Evolutionary conservation across 1,140 invertebrate species (phyloP), one percentile per base, ranked within the genome.

Genomic region (Drosophila varians): DNA sequence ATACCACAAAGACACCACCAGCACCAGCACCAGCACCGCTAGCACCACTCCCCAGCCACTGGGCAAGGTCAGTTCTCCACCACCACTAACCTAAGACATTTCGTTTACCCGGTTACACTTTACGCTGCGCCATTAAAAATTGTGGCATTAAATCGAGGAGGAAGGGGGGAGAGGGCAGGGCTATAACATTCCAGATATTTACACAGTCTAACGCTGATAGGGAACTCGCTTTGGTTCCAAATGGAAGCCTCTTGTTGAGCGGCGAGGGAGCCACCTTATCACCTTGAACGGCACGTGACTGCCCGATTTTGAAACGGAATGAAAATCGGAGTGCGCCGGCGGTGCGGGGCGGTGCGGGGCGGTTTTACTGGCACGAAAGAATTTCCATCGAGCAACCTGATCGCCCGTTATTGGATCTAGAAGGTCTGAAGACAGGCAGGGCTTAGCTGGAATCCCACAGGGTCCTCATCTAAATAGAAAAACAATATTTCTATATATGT

Each of bases 201-300:
- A 48, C 69, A 73, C 49, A 73, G 57, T 18, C 49, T 43, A 65
- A 57, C 47, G 25, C 60, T 62, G 68, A 65, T 74, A 73, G 69
- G 60, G 21, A 51, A 47, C 16, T n/a, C 21, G 53, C 18, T 28
- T 19, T 8, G 12, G 19, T 23, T 3, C 2, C n/a, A 14, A 12
- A 16, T 16, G 45, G 23, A 9, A 16, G 23, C 14, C 46, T 31
- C 46, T 48, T 60, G 42, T 46, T 31, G 11, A 43, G 23, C 40
- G 36, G 12, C n/a, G 23, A 21, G 52, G 26, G 58, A 9, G 25
- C 31, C 69, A 72, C 55, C 70, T 65, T 74, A 74, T 74, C 72
- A 75, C 72, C 72, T 75, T 75, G 72, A 42, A 47, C 53, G 61
- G 72, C 72, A 75, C 72, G 72, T 75, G 72, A 75, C 54, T 34